phyloP scores from a whole-genome alignment of 1,140 invertebrate genomes.

The Drosophila melanica region DNA sequence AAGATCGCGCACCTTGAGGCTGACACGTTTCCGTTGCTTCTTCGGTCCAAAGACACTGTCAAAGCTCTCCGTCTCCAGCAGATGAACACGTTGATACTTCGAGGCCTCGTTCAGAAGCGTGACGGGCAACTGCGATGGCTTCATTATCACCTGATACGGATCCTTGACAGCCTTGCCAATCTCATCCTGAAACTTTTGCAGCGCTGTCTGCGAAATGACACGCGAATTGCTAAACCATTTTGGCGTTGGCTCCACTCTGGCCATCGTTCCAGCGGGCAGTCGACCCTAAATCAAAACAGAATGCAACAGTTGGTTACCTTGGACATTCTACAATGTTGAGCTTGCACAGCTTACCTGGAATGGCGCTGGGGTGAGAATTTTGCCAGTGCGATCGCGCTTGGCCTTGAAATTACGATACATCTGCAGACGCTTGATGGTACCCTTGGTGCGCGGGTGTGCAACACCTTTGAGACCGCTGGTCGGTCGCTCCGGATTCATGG shows the following conservation, averaged over 20 bases:
- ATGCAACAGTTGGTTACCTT: neutral
- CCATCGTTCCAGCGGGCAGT: slow-evolving; percentile 94
- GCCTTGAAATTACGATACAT: slow-evolving; percentile 99
- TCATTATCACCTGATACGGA: slow-evolving; percentile 99
- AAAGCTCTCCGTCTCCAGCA: slow-evolving; percentile 98
- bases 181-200: slow-evolving; percentile 99
- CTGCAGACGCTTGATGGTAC: slow-evolving; percentile 97
- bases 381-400: slow-evolving; percentile 94
- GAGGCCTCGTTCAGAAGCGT: slow-evolving; percentile 97
- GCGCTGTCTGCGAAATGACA: slow-evolving; percentile 95
- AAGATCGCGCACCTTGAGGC: slow-evolving; percentile 90
- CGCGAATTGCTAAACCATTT: slow-evolving; percentile 99
- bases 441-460: slow-evolving; percentile 92
- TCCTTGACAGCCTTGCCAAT: slow-evolving; percentile 97
- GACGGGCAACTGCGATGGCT: slow-evolving; percentile 96
- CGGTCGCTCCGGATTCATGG: slow-evolving; percentile 94
- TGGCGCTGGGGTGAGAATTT: slow-evolving; percentile 96
- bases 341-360: slow-evolving; percentile 85
- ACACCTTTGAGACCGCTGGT: slow-evolving; percentile 92
- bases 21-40: slow-evolving; percentile 95
- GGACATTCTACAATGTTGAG: neutral
- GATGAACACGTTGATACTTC: slow-evolving; percentile 95
- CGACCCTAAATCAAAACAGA: slow-evolving; percentile 87
- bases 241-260: slow-evolving; percentile 97
- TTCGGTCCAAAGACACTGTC: slow-evolving; percentile 98